Percentiles rank a stretch among this genome's conserved stretches.
phyloP scores from a whole-genome alignment of 2,113 vertebrate genomes.

The Baryphthengus martii region DNA sequence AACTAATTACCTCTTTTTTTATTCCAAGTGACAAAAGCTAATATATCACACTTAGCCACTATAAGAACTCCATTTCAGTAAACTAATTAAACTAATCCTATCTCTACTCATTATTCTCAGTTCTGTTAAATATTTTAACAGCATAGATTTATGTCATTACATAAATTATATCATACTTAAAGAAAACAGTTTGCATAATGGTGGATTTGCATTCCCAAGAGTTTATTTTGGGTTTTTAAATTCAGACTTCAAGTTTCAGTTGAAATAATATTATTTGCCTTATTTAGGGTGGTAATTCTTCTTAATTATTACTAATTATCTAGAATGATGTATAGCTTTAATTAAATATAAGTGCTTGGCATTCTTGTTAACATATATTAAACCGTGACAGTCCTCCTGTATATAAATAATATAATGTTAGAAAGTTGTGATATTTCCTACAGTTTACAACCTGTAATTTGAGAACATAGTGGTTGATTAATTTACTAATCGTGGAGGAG shows the following conservation, averaged over 20 bases:
- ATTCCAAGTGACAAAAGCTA: constrained; percentile 80
- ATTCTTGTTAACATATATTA: constrained; percentile 67
- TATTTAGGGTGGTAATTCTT: constrained; percentile 65
- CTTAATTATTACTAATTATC: constrained; percentile 78
- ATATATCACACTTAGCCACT: constrained; percentile 80
- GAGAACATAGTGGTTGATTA: neutral
- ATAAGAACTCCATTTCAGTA: constrained; percentile 78
- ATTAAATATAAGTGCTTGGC: constrained; percentile 66
- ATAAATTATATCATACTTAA: constrained; percentile 82
- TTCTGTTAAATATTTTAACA: constrained; percentile 81
- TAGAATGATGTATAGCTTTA: constrained; percentile 73
- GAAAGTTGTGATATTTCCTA: neutral
- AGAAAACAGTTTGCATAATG: constrained; percentile 64
- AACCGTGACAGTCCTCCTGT: constrained; percentile 8
- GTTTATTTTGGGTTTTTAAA: constrained; percentile 69
- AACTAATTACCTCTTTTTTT: constrained; percentile 81
- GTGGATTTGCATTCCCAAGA: constrained; percentile 12
- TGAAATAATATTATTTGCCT: constrained; percentile 65
- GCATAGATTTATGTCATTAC: constrained; percentile 77
- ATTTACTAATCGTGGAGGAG: neutral
- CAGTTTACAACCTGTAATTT: neutral
- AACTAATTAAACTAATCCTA: constrained; percentile 85
- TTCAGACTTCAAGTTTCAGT: constrained; percentile 61
- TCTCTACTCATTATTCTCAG: constrained; percentile 78
- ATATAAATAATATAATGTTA: neutral